Evolutionary conservation across 2,797 vertebrate genomes (phyloP), one percentile per base, ranked within the genome.

Genomic region (Molossus alvarezi): DNA sequence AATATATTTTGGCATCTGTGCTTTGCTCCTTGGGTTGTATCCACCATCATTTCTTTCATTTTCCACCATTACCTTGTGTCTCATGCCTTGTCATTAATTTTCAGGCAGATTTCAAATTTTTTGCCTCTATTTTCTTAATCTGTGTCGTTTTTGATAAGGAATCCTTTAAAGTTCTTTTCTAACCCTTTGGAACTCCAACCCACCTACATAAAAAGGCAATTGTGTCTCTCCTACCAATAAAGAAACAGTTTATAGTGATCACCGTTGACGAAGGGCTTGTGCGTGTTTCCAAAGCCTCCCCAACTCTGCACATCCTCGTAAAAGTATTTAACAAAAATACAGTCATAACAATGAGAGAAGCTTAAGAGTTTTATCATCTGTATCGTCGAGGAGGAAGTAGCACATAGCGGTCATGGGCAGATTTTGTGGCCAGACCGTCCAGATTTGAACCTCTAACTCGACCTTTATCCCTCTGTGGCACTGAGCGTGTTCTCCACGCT

Each of bases 251-350:
- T 67, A 69, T 67, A 69, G 18, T 1, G 12, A 55, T 45, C 18
- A 58, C 14, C 13, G 1, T 48, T 37, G n/a, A n/a, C 6, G 27
- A 75, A 80, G 72, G 53, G 6, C 10, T 60, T 51, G 3, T 11
- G 48, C 27, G 4, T 33, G n/a, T 82, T 76, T 64, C 21, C 55
- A 58, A 11, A 11, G 33, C 4, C 65, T 41, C 14, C 12, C 27
- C 13, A 37, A 23, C n/a, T n/a, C 51, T 77, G 53, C 48, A 27
- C 3, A 53, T 45, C 13, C 25, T 15, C 45, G 41, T 55, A 17
- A 51, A 64, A 90, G n/a, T 23, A 84, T 76, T 90, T 91, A 69
- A 65, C 41, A 88, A 93, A 21, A 69, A 64, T 29, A 41, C 12
- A 25, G 80, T 69, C 53, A n/a, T 69, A 51, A 91, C 67, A 76